A percentile compares a stretch with the other conserved stretches of the same genome.
Conservation (phyloP, 2,113 vertebrate genomes). For the Romanogobio albipinnatus region DNA sequence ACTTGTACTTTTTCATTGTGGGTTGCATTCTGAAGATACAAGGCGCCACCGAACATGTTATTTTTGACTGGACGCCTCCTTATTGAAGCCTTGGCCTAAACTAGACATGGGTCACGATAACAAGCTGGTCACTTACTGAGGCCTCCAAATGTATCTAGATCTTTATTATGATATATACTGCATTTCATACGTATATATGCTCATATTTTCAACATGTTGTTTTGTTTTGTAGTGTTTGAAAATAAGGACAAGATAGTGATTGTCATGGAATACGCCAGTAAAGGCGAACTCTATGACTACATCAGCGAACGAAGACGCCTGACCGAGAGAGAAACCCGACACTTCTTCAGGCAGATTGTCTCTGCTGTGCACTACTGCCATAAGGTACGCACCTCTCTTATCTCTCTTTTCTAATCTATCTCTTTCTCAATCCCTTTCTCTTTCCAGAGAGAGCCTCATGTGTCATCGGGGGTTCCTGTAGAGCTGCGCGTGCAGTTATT, state of each 20-base stretch:
- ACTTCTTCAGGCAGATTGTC: constrained; percentile 88
- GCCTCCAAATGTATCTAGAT: neutral
- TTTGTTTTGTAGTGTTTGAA: constrained; percentile 81
- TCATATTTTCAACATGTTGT: neutral
- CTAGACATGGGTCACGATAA: neutral
- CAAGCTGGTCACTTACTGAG: neutral
- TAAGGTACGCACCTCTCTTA: constrained; percentile 75
- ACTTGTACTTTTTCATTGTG: constrained; percentile 12
- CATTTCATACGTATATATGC: no score
- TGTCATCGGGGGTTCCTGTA: constrained; percentile 21
- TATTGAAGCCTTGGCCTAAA: constrained; percentile 26
- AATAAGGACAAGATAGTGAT: constrained; percentile 93
- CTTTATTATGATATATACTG: neutral
- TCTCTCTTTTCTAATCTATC: neutral
- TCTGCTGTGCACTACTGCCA: constrained; percentile 89
- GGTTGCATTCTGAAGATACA: constrained; percentile 31
- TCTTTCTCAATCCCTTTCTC: neutral
- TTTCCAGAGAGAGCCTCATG: neutral
- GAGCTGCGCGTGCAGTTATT: constrained; percentile 24
- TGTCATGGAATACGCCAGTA: constrained; percentile 84
- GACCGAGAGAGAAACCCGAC: constrained; percentile 84
- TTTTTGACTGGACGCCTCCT: constrained; percentile 36
- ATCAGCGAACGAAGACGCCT: constrained; percentile 86
- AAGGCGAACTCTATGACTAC: constrained; percentile 88
- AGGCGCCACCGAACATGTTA: constrained; percentile 7